A percentile compares a stretch with the other conserved stretches of the same genome.
phyloP scores from a whole-genome alignment of 2,797 vertebrate species.

The Thunnus albacares region DNA sequence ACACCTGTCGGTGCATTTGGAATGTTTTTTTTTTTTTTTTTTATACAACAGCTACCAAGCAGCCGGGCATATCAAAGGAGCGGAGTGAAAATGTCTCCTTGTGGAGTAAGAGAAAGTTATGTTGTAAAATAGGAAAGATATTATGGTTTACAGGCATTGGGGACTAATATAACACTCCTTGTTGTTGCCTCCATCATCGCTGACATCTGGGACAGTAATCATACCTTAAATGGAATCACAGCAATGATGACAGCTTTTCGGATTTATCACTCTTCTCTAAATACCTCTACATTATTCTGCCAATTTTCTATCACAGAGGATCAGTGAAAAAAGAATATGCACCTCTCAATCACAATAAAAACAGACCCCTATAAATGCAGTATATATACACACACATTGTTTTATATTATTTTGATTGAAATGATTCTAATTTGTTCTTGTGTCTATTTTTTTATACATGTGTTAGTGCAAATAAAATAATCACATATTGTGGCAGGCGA shows the following conservation, averaged over 20 bases:
- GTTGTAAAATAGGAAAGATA: conserved; percentile 65
- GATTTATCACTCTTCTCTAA: conserved; percentile 56
- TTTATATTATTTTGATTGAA: background rate
- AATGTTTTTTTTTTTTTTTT: conserved; percentile 19
- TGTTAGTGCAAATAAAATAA: conserved; percentile 8
- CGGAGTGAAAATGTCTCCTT: conserved; percentile 69
- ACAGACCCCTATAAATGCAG: background rate
- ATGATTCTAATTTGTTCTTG: background rate
- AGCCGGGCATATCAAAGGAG: conserved; percentile 77
- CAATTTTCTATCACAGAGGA: conserved; percentile 26
- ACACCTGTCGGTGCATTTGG: conserved; percentile 73
- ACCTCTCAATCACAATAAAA: conserved; percentile 11
- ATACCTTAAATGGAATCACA: conserved; percentile 69
- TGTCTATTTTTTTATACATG: background rate
- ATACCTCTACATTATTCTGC: conserved; percentile 36
- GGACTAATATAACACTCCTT: conserved; percentile 71
- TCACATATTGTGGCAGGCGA: background rate
- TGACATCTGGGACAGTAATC: conserved; percentile 78
- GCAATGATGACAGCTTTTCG: conserved; percentile 71
- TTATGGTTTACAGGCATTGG: conserved; percentile 67
- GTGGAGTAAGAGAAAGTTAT: conserved; percentile 67
- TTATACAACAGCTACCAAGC: conserved; percentile 59
- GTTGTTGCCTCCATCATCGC: conserved; percentile 67
- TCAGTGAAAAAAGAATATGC: conserved; percentile 11
- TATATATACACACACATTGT: background rate